A percentile compares a stretch with the other conserved stretches of the same genome.
These are phyloP conservation scores for Parazoanthus atlanticus DNA, from an alignment of 92 coral and sea anemone genomes.

Conservation along the genomic window DNA sequence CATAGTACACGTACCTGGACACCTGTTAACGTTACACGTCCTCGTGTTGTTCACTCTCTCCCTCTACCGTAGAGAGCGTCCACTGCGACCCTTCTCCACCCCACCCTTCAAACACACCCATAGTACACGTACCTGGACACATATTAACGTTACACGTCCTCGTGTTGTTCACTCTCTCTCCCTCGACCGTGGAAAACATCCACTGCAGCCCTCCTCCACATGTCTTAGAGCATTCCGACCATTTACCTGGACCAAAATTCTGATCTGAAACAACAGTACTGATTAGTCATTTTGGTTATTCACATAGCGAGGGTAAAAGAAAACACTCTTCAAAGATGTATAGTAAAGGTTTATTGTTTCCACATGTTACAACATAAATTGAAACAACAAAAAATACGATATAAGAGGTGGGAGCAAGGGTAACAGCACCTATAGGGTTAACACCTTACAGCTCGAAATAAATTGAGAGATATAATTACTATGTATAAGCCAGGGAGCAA, in stretches of 20 bases:
- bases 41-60: conserved; percentile 50
- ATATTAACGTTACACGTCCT: conserved; percentile 66
- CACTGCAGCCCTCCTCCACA: conserved; percentile 90
- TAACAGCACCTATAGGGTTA: too few species aligned
- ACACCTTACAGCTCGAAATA: too few species aligned
- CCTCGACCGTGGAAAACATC: conserved; percentile 48
- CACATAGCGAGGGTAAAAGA: background rate
- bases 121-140: conserved; percentile 66
- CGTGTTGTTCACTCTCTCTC: conserved; percentile 50
- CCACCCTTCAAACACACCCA: background rate
- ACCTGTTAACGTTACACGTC: conserved; percentile 65
- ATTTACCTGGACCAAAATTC: conserved; percentile 59
- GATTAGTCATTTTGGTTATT: background rate
- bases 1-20: conserved; percentile 60
- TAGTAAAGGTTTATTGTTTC: too few species aligned
- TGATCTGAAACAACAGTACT: background rate
- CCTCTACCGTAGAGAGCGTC: conserved; percentile 45
- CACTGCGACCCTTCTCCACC: conserved; percentile 84
- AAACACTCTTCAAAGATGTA: too few species aligned
- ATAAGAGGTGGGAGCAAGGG: too few species aligned
- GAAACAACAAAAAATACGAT: too few species aligned
- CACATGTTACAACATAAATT: too few species aligned
- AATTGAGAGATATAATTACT: too few species aligned
- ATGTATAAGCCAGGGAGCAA: too few species aligned
- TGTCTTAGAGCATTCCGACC: conserved; percentile 90